These are phyloP conservation scores for Heterocephalus glaber DNA, from an alignment of 2,113 vertebrate species.

Conservation along the genomic window DNA sequence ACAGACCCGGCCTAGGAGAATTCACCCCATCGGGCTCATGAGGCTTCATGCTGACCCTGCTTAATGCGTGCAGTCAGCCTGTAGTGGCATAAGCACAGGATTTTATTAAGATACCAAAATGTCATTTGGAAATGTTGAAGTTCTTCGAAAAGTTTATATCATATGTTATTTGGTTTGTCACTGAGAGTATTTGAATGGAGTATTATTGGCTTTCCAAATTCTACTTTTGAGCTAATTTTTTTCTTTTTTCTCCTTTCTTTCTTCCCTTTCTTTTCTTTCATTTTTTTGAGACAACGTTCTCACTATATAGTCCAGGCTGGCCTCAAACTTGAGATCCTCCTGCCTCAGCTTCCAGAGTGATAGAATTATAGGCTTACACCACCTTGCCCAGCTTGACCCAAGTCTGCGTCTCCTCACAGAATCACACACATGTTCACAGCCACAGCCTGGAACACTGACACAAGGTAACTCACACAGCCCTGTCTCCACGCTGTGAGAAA, in stretches of 20 bases:
- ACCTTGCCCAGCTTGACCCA: not conserved
- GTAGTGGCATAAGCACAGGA: not conserved
- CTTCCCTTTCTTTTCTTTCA: not conserved
- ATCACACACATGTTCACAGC: not conserved
- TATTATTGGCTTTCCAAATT: conserved; percentile 30
- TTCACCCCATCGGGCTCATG: not conserved
- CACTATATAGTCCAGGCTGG: not conserved
- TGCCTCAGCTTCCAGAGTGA: not conserved
- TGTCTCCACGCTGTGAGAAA: not conserved
- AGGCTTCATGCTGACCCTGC: not conserved
- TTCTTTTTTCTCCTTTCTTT: not conserved
- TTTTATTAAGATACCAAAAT: not conserved
- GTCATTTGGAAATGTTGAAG: not conserved
- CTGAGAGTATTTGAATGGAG: not conserved
- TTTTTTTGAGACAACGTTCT: not conserved
- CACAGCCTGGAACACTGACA: not conserved
- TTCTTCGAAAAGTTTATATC: not conserved
- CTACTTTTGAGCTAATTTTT: not conserved
- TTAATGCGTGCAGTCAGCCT: too few species aligned
- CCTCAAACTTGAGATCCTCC: not conserved
- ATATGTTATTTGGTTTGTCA: conserved; percentile 35
- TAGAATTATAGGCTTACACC: not conserved
- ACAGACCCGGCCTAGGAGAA: not conserved
- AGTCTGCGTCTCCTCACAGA: not conserved
- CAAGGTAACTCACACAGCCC: not conserved